Conservation (phyloP, 92 coral and sea anemone genomes). For the Meandrina meandrites region DNA sequence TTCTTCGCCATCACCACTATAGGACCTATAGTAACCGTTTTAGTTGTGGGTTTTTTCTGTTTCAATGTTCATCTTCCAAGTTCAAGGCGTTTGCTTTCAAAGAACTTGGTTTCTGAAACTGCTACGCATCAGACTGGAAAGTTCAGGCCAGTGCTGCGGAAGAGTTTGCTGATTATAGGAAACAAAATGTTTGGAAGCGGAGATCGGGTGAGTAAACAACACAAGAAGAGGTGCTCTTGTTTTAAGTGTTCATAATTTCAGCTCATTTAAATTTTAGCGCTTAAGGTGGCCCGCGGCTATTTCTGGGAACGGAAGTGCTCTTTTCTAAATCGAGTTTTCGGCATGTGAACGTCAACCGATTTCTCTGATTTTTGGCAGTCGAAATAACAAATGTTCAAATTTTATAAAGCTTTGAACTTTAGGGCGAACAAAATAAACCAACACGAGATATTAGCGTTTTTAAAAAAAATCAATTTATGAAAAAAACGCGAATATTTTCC, state of each 20-base stretch:
- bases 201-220: slow-evolving; percentile 22
- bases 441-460: too few relatives aligned
- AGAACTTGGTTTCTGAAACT: not conserved
- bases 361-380: too few relatives aligned
- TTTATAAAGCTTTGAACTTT: too few relatives aligned
- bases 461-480: too few relatives aligned
- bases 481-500: too few relatives aligned
- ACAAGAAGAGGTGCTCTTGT: not conserved
- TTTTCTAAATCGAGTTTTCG: too few relatives aligned
- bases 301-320: too few relatives aligned
- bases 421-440: too few relatives aligned
- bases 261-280: not conserved
- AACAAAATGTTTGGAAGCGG: slow-evolving; percentile 32
- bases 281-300: too few relatives aligned
- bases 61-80: not conserved
- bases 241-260: not conserved
- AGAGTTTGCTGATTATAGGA: slow-evolving; percentile 40
- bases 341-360: too few relatives aligned
- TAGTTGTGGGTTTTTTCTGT: not conserved
- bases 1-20: not conserved
- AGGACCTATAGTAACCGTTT: not conserved
- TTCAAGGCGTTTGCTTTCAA: not conserved
- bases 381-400: too few relatives aligned
- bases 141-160: not conserved
- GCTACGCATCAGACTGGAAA: not conserved